These are phyloP conservation scores for Cheilosia vernalis DNA, from an alignment of 2,888 invertebrate genomes.

Conservation along the genomic window DNA sequence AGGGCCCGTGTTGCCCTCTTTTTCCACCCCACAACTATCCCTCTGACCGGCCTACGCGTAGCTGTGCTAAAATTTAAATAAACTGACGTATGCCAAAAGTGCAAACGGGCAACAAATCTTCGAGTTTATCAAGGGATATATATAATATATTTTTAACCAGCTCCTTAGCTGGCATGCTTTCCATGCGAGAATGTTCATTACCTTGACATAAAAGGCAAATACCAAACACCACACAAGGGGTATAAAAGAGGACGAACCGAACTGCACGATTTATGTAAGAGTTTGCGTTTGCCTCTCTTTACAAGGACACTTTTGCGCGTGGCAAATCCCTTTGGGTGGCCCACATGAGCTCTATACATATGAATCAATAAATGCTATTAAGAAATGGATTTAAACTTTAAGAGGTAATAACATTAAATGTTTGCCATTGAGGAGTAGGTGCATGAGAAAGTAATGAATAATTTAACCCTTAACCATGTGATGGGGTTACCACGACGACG, in stretches of 20 bases:
- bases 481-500: background rate
- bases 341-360: background rate
- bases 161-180: conserved; percentile 53
- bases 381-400: background rate
- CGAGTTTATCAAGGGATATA: conserved; percentile 39
- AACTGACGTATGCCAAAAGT: conserved; percentile 8
- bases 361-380: conserved; percentile 40
- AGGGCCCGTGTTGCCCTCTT: background rate
- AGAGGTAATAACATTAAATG: conserved; percentile 8
- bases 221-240: background rate
- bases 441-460: background rate
- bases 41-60: conserved; percentile 11
- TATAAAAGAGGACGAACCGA: background rate
- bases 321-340: conserved; percentile 1
- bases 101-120: conserved; percentile 44
- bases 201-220: conserved; percentile 52
- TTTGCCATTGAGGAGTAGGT: background rate
- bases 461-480: conserved; percentile 2
- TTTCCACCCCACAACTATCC: background rate
- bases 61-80: conserved; percentile 49
- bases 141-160: conserved; percentile 44
- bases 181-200: conserved; percentile 46
- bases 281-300: conserved; percentile 3
- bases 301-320: conserved; percentile 11
- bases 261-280: background rate